Evolutionary conservation across 2,888 invertebrate species (phyloP), one percentile per base, ranked within the genome.

Genomic region (Holacanthella duospinosa): DNA sequence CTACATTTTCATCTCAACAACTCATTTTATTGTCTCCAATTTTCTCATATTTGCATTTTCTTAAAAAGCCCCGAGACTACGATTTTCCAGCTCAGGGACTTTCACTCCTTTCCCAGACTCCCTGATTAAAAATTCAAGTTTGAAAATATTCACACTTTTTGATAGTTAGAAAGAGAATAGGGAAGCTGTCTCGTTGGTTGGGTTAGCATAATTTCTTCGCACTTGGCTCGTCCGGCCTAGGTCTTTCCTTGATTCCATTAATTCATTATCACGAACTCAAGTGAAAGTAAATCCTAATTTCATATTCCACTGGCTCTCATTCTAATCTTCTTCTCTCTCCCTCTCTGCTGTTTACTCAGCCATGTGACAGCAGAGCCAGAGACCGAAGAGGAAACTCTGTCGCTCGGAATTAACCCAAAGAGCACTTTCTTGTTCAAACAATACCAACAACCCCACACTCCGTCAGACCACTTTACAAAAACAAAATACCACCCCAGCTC

Each of bases 81-180:
- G 16, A 48, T 48, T 48, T 48, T 48, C 48, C 48, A 48, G 48
- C n/a, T 48, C 16, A 48, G 21, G 48, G 21, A 48, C 21, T 21
- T 48, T 48, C 48, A 48, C 48, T n/a, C 48, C 21, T 48, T n/a
- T 48, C 48, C 48, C n/a, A 21, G 48, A 12, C 16, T 36, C 36
- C 48, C 48, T 48, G 48, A 48, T 48, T 48, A 48, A 48, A 48
- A 48, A 48, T 48, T 48, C 48, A 48, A 48, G 48, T 48, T 48
- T 48, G 4, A 4, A 21, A 36, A 36, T 9, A 21, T 4, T 21
- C n/a, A 16, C 48, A 48, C 48, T 16, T 21, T 48, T 48, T 48
- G 48, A 48, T n/a, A 6, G 36, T 36, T n/a, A n/a, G n/a, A n/a
- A n/a, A n/a, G 16, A 16, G 36, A 36, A 16, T 36, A 12, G 36